Evolutionary conservation across 30 jellyfish, hydroid and myxozoan genomes (phyloP).

Genomic region (Cassiopea xamachana): DNA sequence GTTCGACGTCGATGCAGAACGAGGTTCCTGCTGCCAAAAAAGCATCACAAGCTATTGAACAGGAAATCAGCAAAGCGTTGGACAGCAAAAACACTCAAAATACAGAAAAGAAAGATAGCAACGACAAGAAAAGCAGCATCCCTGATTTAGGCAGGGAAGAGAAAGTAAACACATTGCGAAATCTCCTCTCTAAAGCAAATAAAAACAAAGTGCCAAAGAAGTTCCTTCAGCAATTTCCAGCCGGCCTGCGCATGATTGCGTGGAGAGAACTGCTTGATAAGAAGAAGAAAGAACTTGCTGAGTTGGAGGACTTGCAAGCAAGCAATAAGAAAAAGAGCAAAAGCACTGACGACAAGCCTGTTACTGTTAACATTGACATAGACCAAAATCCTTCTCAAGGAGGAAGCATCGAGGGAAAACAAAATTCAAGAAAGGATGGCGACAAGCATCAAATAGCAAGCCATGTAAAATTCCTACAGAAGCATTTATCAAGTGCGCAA

Average conservation of each 20-base stretch:
- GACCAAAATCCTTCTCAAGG: slow-evolving; percentile 56
- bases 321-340: slow-evolving; percentile 18
- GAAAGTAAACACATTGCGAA: slow-evolving; percentile 68
- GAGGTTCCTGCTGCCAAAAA: slow-evolving; percentile 2
- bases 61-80: slow-evolving; percentile 43
- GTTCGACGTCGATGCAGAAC: slow-evolving; percentile 18
- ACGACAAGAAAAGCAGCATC: slow-evolving; percentile 79
- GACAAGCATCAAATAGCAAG: slow-evolving; percentile 50
- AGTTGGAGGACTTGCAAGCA: slow-evolving; percentile 47
- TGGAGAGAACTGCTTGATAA: slow-evolving; percentile 92
- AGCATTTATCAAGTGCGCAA: slow-evolving; percentile 89
- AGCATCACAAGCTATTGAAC: slow-evolving; percentile 30
- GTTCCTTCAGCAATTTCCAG: slow-evolving; percentile 90
- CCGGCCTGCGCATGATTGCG: slow-evolving; percentile 97
- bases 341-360: slow-evolving; percentile 63
- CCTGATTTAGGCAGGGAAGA: slow-evolving; percentile 78
- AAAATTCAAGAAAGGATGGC: neutral
- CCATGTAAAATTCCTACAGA: slow-evolving; percentile 84
- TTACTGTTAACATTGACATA: slow-evolving; percentile 83
- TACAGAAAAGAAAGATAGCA: slow-evolving; percentile 8
- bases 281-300: slow-evolving; percentile 81
- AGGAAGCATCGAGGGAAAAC: slow-evolving; percentile 16
- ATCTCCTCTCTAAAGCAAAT: slow-evolving; percentile 78
- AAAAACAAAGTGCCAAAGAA: slow-evolving; percentile 85
- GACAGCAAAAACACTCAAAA: slow-evolving; percentile 3